These are phyloP conservation scores for Bombus huntii DNA, from an alignment of 1,140 invertebrate species.

Conservation along the genomic window DNA sequence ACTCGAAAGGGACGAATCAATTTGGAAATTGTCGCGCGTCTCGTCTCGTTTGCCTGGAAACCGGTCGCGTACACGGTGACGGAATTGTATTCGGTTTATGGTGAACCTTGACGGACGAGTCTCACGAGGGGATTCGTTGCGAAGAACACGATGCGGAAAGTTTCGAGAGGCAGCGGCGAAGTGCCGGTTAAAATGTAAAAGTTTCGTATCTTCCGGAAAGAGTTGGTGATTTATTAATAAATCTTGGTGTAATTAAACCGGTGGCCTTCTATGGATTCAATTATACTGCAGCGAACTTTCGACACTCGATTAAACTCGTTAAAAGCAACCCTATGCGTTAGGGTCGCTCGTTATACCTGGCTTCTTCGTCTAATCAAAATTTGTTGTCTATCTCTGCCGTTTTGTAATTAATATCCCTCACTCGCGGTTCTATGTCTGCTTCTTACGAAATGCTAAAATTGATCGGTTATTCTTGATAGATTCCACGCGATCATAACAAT, in stretches of 20 bases:
- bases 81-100: neutral
- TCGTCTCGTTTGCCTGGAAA: neutral
- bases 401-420: neutral
- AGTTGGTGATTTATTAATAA: constrained; percentile 42
- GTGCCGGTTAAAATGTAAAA: constrained; percentile 9
- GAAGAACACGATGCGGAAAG: neutral
- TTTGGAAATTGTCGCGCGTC: constrained; percentile 46
- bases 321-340: constrained; percentile 21
- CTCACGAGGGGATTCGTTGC: neutral
- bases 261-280: constrained; percentile 21
- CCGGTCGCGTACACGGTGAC: neutral
- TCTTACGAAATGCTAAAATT: neutral
- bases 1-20: constrained; percentile 55
- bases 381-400: neutral
- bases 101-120: neutral
- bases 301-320: constrained; percentile 39
- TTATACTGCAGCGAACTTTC: constrained; percentile 17
- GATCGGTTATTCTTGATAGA: too few species aligned
- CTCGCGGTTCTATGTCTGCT: neutral
- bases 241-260: constrained; percentile 32
- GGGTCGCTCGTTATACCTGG: neutral
- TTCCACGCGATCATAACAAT: too few species aligned
- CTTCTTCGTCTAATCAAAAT: constrained; percentile 10
- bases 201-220: neutral
- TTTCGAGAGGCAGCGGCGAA: neutral